Evolutionary conservation across 2,888 invertebrate genomes (phyloP).

Genomic region (Opisthograptis luteolata): DNA sequence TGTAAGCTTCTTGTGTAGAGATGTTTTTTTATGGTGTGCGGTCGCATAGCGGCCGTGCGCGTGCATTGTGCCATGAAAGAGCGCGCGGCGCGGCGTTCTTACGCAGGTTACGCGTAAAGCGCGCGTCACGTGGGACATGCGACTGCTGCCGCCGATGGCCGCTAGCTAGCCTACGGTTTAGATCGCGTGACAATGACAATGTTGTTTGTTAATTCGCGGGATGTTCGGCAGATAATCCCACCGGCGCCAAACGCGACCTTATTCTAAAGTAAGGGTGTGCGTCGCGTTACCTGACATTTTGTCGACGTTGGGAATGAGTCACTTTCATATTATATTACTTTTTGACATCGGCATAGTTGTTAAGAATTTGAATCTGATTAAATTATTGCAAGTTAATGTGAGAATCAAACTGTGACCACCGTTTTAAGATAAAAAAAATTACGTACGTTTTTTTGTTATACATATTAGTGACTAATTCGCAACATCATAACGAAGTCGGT

Average conservation of each 20-base stretch:
- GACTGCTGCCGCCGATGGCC: too few species aligned
- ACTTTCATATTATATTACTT: slow-evolving; percentile 15
- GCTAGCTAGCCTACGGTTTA: slow-evolving; percentile 55
- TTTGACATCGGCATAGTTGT: not conserved
- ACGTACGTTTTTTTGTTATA: not conserved
- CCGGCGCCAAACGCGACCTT: slow-evolving; percentile 75
- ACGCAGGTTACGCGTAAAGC: slow-evolving; percentile 1
- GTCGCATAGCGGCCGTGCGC: slow-evolving; percentile 68
- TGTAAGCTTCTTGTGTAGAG: slow-evolving; percentile 62
- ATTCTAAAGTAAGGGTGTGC: slow-evolving; percentile 58
- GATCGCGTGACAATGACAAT: slow-evolving; percentile 71
- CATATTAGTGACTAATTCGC: slow-evolving; percentile 44
- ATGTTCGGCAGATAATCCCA: slow-evolving; percentile 74
- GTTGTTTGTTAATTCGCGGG: slow-evolving; percentile 69
- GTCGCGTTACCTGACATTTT: slow-evolving; percentile 77
- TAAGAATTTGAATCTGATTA: slow-evolving; percentile 3
- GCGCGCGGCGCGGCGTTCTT: slow-evolving; percentile 24
- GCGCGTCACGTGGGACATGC: slow-evolving; percentile 19
- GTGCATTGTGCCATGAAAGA: slow-evolving; percentile 69
- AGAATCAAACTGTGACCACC: slow-evolving; percentile 14
- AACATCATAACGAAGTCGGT: slow-evolving; percentile 45
- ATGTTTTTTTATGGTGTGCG: slow-evolving; percentile 55
- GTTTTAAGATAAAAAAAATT: slow-evolving; percentile 1
- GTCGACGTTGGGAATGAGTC: slow-evolving; percentile 53
- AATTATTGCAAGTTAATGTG: slow-evolving; percentile 3